Evolutionary conservation across 1,140 invertebrate genomes (phyloP).

Genomic region (Pseudobourletiella spinata): DNA sequence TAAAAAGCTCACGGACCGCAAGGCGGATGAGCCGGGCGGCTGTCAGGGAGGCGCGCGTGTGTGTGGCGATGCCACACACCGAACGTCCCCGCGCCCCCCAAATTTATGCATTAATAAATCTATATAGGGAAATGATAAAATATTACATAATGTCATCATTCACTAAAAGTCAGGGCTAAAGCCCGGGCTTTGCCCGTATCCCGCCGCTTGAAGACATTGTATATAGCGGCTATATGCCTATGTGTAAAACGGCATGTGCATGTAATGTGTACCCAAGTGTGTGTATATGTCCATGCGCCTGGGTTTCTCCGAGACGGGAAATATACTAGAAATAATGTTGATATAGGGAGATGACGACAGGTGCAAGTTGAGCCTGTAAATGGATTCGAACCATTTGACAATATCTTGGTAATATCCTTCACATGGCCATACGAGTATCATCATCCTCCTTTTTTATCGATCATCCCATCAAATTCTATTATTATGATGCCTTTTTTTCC

Average conservation of each 20-base stretch:
- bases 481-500: neutral
- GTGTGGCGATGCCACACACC: no score
- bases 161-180: neutral
- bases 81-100: neutral
- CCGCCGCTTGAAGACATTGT: neutral
- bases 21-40: no score
- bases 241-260: neutral
- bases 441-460: slow-evolving; percentile 10
- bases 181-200: neutral
- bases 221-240: no score
- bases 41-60: no score
- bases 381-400: slow-evolving; percentile 23
- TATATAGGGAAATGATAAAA: neutral
- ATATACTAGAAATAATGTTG: neutral
- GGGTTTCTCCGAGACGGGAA: neutral
- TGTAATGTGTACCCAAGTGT: neutral
- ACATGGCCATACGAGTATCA: slow-evolving; percentile 1
- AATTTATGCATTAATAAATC: neutral
- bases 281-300: neutral
- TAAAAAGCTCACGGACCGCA: no score
- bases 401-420: slow-evolving; percentile 17
- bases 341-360: slow-evolving; percentile 13
- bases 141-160: neutral
- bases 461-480: slow-evolving; percentile 4
- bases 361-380: slow-evolving; percentile 19